Evolutionary conservation across 2,797 vertebrate species (phyloP).

Genomic region (Leuciscus waleckii): DNA sequence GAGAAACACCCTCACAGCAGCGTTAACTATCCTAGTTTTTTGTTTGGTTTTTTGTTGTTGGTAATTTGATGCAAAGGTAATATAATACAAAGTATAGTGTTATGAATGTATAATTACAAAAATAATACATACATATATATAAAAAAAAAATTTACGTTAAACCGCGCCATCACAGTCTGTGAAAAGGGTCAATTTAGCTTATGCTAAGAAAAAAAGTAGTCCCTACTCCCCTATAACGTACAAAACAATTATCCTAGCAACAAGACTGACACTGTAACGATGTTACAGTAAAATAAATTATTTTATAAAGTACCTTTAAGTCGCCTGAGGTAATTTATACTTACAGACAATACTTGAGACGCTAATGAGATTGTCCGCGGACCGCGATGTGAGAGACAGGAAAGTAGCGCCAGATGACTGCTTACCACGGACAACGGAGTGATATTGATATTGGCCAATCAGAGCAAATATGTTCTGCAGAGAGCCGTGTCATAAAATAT

Average conservation of each 20-base stretch:
- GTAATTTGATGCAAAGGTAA: too few species aligned
- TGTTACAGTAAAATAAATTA: neutral
- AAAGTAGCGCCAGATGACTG: neutral
- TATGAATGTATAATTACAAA: too few species aligned
- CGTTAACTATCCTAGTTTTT: too few species aligned
- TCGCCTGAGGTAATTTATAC: neutral
- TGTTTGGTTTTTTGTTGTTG: too few species aligned
- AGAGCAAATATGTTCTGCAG: neutral
- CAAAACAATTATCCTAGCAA: neutral
- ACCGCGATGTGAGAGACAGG: neutral
- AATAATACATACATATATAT: too few species aligned
- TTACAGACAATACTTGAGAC: neutral
- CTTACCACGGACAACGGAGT: neutral
- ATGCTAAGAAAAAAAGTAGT: too few species aligned
- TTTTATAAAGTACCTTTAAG: too few species aligned
- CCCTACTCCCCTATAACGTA: neutral
- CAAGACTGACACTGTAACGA: neutral
- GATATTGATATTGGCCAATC: neutral
- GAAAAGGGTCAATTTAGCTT: too few species aligned
- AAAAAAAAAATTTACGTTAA: too few species aligned
- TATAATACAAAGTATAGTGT: too few species aligned
- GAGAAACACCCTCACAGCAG: too few species aligned
- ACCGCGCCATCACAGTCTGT: too few species aligned
- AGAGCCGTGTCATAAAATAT: neutral
- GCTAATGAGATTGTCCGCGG: neutral